Base-by-base conservation (phyloP, 2,888 invertebrate species). In the Harmothoe impar region DNA sequence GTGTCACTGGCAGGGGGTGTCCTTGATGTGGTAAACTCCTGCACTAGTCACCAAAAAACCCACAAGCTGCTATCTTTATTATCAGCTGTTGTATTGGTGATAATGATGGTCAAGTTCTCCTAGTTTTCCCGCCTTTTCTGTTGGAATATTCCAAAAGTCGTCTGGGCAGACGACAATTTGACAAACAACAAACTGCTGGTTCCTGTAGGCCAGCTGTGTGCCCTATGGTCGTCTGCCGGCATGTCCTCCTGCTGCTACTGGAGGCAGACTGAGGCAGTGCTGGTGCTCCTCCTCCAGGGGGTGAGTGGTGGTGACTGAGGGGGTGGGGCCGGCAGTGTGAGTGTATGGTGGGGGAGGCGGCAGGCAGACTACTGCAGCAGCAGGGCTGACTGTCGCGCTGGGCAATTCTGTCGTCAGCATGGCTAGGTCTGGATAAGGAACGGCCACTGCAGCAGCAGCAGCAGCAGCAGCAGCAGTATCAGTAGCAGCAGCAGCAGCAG, bases 391-490 rank as follows among this genome's bases (percentile, higher is more conserved):
- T 72, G 31, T 3, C 72, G 72, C 72, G 29, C 25, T 72, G 72
- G 72, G 72, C 72, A 72, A 72, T 72, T 72, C 25, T 7, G 72
- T 29, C 72, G 72, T 72, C 72, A 72, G 72, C 72, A 72, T 12
- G 72, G 72, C 72, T 72, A 15, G 62, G 62, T 3, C 20, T 20
- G 62, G 15, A 25, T 72, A 29, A 29, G 72, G 31, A 25, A 29
- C 72, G 25, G 72, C 72, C 15, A 7, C 29, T 5, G 29, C 72
- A 72, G 72, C 29, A 72, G 72, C 72, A 29, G 31, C 31, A 72
- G 72, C 29, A 72, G 29, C 72, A 17, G 72, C 29, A 72, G 25
- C 7, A 25, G 72, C 72, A n/a, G n/a, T 20, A 62, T 5, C 12
- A n/a, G 62, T 20, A n/a, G 20, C 1, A n/a, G 62, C 62, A 62